Percentiles rank a stretch among this genome's conserved stretches.
phyloP scores from a whole-genome alignment of 2,113 vertebrate genomes.

The Limnothrissa miodon region DNA sequence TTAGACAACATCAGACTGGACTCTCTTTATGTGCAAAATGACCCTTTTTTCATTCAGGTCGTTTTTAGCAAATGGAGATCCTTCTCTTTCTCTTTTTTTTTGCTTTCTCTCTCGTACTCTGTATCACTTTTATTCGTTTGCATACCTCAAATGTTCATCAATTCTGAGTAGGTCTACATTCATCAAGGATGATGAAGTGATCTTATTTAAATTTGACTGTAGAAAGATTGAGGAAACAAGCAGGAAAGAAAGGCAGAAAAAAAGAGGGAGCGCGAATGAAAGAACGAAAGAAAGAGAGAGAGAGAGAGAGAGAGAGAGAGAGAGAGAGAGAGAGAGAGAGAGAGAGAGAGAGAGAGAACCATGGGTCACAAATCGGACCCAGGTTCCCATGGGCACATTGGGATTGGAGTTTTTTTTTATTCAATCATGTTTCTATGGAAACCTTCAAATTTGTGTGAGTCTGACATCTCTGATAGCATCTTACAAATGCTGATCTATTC shows the following conservation, averaged over 20 bases:
- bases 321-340: no score
- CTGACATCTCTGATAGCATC: neutral
- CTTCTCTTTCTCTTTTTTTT: neutral
- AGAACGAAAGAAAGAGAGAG: no score
- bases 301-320: no score
- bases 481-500: neutral
- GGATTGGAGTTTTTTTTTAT: neutral
- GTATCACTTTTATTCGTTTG: neutral
- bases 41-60: neutral
- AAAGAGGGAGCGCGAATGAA: no score
- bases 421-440: constrained; percentile 47
- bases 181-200: neutral
- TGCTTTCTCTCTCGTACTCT: neutral
- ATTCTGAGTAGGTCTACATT: neutral
- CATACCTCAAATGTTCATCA: neutral
- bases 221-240: no score
- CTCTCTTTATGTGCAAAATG: constrained; percentile 21
- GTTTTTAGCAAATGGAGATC: neutral
- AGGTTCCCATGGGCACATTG: neutral
- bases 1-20: neutral
- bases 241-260: no score
- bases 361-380: no score
- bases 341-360: no score
- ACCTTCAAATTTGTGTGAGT: constrained; percentile 15
- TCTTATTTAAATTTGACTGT: no score